Evolutionary conservation across 2,888 invertebrate species (phyloP).

Genomic region (Pyrrhia umbra): DNA sequence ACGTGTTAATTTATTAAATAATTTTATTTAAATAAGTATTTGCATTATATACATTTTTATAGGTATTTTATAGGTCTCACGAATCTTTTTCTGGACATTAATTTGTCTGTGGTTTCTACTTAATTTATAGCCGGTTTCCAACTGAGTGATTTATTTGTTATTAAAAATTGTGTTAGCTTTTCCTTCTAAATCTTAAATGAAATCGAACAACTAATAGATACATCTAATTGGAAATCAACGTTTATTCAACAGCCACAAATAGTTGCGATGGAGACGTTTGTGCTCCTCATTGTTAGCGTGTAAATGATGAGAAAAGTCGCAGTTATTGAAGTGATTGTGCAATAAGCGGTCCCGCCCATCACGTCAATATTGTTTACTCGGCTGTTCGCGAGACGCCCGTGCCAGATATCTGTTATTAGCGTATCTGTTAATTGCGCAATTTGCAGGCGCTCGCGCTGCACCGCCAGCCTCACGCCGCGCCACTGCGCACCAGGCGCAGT

Average conservation of each 20-base stretch:
- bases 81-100: conserved; percentile 18
- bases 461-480: conserved; percentile 18
- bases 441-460: conserved; percentile 57
- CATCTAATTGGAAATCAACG: neutral
- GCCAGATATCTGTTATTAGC: conserved; percentile 70
- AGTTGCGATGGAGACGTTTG: conserved; percentile 12
- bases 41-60: conserved; percentile 13
- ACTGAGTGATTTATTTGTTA: conserved; percentile 42
- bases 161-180: conserved; percentile 25
- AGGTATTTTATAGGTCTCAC: conserved; percentile 32
- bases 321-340: conserved; percentile 36
- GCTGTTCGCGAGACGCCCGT: conserved; percentile 42
- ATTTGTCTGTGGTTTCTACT: conserved; percentile 28
- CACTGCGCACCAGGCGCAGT: conserved; percentile 32
- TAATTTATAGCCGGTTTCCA: conserved; percentile 30
- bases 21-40: conserved; percentile 38
- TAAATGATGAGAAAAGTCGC: conserved; percentile 44
- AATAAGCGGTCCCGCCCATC: conserved; percentile 37
- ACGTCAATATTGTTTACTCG: conserved; percentile 29
- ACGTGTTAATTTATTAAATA: neutral
- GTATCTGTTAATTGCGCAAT: conserved; percentile 73
- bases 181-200: neutral
- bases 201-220: neutral
- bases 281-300: conserved; percentile 34
- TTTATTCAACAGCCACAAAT: neutral